phyloP scores from a whole-genome alignment of 2,113 vertebrate species.

The Nansenia antarctica region DNA sequence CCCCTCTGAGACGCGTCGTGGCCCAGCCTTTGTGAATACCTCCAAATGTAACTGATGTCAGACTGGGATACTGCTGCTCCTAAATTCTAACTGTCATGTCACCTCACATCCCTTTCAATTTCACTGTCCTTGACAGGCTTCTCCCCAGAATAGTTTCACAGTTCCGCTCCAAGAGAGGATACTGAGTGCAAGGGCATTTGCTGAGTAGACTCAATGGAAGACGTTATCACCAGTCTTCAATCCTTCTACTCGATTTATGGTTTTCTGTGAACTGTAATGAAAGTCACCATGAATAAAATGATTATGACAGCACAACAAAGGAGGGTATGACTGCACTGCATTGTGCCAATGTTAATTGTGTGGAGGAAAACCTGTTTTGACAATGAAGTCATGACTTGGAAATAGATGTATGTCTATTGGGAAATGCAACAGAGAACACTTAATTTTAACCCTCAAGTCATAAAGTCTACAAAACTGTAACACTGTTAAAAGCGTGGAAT shows the following conservation, averaged over 20 bases:
- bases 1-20: constrained; percentile 63
- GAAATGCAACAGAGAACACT: constrained; percentile 18
- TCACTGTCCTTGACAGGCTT: constrained; percentile 49
- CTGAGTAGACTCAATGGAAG: constrained; percentile 36
- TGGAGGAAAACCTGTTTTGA: constrained; percentile 29
- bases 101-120: constrained; percentile 40
- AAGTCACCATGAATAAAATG: constrained; percentile 41
- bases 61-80: constrained; percentile 66
- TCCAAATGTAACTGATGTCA: constrained; percentile 67
- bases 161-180: constrained; percentile 28
- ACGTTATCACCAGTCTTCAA: constrained; percentile 37
- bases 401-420: constrained; percentile 13
- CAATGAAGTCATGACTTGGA: constrained; percentile 34
- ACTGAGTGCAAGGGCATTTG: constrained; percentile 31
- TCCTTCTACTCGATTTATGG: constrained; percentile 1
- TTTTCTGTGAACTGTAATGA: constrained; percentile 37
- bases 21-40: constrained; percentile 49
- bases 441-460: constrained; percentile 14
- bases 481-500: constrained; percentile 21
- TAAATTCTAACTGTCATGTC: constrained; percentile 50
- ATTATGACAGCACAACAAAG: constrained; percentile 45
- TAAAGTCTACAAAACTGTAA: constrained; percentile 18
- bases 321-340: constrained; percentile 38
- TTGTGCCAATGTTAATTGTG: constrained; percentile 30
- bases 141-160: constrained; percentile 28